These are phyloP conservation scores for Corythornis madagascariensis DNA, from an alignment of 2,113 vertebrate species.

Conservation along the genomic window DNA sequence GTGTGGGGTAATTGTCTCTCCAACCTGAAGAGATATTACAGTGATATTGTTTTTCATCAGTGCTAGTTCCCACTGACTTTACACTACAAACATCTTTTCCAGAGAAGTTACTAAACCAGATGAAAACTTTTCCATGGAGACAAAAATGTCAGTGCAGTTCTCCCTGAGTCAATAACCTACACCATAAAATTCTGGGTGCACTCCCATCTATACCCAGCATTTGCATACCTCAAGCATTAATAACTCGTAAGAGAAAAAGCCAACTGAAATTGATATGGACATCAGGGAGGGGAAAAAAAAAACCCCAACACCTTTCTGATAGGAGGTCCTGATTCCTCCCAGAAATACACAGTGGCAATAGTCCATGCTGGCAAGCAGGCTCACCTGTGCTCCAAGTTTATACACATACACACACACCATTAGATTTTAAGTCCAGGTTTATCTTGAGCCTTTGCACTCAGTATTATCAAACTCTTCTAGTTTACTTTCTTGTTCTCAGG, in stretches of 20 bases:
- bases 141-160: background rate
- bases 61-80: background rate
- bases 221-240: background rate
- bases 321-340: background rate
- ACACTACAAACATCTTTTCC: background rate
- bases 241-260: background rate
- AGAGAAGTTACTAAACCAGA: background rate
- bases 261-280: background rate
- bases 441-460: background rate
- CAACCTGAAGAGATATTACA: background rate
- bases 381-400: background rate
- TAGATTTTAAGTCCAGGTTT: background rate
- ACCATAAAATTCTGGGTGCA: background rate
- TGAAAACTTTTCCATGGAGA: background rate
- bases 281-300: background rate
- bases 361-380: background rate
- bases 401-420: background rate
- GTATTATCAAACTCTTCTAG: background rate
- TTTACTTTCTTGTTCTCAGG: background rate
- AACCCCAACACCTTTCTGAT: background rate
- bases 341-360: background rate
- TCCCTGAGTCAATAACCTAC: background rate
- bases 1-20: fast-evolving
- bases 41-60: fast-evolving
- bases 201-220: background rate